Conservation (phyloP, 2,113 vertebrate genomes). For the Oryzias celebensis region DNA sequence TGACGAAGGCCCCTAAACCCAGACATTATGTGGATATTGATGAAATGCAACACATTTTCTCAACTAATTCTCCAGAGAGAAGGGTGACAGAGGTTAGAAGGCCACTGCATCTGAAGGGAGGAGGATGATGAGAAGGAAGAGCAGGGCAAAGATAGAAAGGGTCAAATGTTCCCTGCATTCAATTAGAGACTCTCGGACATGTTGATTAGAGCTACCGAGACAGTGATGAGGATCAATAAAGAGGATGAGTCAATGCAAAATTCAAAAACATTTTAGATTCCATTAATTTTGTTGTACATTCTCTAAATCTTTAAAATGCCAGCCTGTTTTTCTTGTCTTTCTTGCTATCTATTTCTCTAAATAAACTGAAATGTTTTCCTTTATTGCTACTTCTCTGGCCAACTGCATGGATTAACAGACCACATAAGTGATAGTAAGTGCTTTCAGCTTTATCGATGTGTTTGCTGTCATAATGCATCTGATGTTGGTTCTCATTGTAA, state of each 20-base stretch:
- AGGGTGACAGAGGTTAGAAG: constrained; percentile 46
- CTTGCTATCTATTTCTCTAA: constrained; percentile 13
- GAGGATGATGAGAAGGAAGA: constrained; percentile 33
- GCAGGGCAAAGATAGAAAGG: constrained; percentile 67
- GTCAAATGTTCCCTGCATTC: constrained; percentile 70
- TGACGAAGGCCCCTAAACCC: background rate
- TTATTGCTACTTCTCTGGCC: constrained; percentile 31
- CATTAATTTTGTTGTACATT: too few species aligned
- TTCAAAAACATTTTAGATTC: constrained; percentile 16
- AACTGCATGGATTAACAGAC: constrained; percentile 61
- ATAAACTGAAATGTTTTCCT: constrained; percentile 27
- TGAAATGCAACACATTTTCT: constrained; percentile 52
- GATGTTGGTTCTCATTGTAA: constrained; percentile 40
- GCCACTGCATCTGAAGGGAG: constrained; percentile 24
- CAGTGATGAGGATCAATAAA: constrained; percentile 58
- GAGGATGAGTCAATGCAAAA: constrained; percentile 15
- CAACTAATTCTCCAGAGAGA: constrained; percentile 16
- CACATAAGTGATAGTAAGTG: constrained; percentile 72
- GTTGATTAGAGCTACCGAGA: constrained; percentile 42
- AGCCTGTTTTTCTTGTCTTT: constrained; percentile 22
- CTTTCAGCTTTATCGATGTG: constrained; percentile 56
- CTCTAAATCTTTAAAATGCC: background rate
- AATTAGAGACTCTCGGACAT: constrained; percentile 55
- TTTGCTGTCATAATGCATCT: constrained; percentile 42
- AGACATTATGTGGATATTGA: constrained; percentile 27